phyloP scores from a whole-genome alignment of 2,113 vertebrate genomes.

The Salvator merianae region DNA sequence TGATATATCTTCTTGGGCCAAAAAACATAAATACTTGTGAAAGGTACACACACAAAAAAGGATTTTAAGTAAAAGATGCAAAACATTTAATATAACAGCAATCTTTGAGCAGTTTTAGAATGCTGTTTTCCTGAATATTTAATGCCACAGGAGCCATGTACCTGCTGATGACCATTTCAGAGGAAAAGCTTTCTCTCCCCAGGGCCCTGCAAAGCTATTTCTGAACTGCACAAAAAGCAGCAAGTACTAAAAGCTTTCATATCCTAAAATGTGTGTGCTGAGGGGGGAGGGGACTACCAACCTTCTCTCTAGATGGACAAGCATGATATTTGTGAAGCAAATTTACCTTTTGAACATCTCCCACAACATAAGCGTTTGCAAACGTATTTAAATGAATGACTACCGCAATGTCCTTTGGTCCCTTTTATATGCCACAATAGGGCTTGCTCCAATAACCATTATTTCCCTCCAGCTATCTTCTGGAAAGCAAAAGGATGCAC shows the following conservation, averaged over 20 bases:
- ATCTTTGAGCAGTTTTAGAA: background rate
- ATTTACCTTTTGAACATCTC: constrained; percentile 7
- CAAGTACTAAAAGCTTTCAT: constrained; percentile 19
- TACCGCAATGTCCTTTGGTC: background rate
- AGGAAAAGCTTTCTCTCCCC: background rate
- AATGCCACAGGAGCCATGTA: constrained; percentile 15
- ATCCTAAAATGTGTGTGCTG: background rate
- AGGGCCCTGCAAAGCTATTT: background rate
- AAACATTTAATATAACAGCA: constrained; percentile 34
- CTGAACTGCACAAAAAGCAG: background rate
- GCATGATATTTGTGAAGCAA: constrained; percentile 5
- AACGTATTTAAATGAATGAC: constrained; percentile 5
- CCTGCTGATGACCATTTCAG: constrained; percentile 5
- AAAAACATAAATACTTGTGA: constrained; percentile 22
- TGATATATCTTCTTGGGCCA: constrained; percentile 27
- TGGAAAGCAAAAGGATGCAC: background rate
- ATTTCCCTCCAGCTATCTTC: background rate
- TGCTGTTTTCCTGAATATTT: constrained; percentile 31
- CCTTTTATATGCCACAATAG: background rate
- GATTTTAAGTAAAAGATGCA: constrained; percentile 37
- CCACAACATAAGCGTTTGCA: background rate
- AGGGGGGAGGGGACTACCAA: background rate
- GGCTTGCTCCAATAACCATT: background rate
- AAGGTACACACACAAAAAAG: background rate
- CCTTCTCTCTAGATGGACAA: background rate